Evolutionary conservation across 2,797 vertebrate genomes (phyloP), one percentile per base, ranked within the genome.

Genomic region (Hozukius guyotensis): DNA sequence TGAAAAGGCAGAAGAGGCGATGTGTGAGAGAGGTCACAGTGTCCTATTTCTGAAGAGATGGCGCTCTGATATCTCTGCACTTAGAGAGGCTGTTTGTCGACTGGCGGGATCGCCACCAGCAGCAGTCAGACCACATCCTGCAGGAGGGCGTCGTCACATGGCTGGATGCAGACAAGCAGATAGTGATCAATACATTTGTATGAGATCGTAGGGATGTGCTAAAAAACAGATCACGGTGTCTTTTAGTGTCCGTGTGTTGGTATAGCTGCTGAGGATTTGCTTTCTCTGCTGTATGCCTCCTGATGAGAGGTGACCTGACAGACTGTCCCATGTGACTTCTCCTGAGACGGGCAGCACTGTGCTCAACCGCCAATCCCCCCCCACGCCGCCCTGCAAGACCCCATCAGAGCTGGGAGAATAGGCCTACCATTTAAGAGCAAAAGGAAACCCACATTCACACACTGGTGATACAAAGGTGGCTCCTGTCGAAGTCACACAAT

Each of bases 231-330:
- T 60, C 13, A 9, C 22, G 6, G 1, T 56, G 25, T 75, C 29
- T 73, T 78, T 46, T 72, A 29, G n/a, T 55, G 24, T 42, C 1
- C 8, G 12, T 55, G 38, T 67, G 46, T 60, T 61, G 32, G 78
- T 81, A 36, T 67, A 76, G 63, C 64, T 73, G 75, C 82, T 78
- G 70, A 60, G 53, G 79, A 86, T 89, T 85, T 91, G 86, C 83
- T 88, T 88, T 68, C 80, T 88, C 66, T 75, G 83, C 89, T 90
- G 77, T 46, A 75, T 32, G 46, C 73, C 75, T 83, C 75, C 87
- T 93, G 94, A 95, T 85, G 87, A 89, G 91, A 93, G 76, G 78
- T 90, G 93, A 94, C 88, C 92, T 93, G 95, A 95, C 92, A 95
- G 85, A 90, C 90, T 92, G 90, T 92, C 93, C 89, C 93, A 90